These are phyloP conservation scores for Pyxicephalus adspersus DNA, from an alignment of 2,113 vertebrate species.

Conservation along the genomic window DNA sequence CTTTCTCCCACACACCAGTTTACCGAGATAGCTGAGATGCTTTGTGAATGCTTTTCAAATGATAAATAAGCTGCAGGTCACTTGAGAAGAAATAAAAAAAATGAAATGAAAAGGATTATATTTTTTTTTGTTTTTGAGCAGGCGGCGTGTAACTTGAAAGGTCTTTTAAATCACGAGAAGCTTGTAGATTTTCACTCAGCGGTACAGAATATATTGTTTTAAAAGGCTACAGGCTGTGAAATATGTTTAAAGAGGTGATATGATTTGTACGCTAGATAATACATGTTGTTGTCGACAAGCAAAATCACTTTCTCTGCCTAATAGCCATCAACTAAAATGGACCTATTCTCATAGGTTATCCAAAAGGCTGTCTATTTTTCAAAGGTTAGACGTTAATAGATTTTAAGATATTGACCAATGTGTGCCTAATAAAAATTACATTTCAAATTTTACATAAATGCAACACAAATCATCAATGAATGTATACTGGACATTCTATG, in stretches of 20 bases:
- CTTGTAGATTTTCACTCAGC: background rate
- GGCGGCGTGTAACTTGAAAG: background rate
- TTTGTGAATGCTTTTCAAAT: background rate
- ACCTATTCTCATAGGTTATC: no score
- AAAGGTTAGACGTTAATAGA: no score
- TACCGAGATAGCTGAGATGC: slow-evolving; percentile 11
- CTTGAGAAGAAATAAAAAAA: slow-evolving; percentile 10
- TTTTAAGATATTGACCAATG: no score
- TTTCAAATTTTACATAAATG: no score
- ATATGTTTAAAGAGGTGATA: background rate
- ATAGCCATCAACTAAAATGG: no score
- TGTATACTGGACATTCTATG: no score
- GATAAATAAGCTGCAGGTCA: slow-evolving; percentile 19
- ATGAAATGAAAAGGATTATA: slow-evolving; percentile 10
- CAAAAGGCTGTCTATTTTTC: no score
- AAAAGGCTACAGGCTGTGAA: slow-evolving; percentile 1
- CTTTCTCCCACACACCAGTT: slow-evolving; percentile 21
- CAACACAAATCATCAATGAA: no score
- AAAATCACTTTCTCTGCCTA: background rate
- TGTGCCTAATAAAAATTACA: no score
- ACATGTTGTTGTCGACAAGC: background rate
- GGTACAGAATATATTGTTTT: background rate
- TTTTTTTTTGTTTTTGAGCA: background rate
- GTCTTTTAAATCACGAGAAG: slow-evolving; percentile 5
- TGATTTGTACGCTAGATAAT: background rate